Conservation (phyloP, 2,113 vertebrate genomes). For the Ramphastos sulfuratus region DNA sequence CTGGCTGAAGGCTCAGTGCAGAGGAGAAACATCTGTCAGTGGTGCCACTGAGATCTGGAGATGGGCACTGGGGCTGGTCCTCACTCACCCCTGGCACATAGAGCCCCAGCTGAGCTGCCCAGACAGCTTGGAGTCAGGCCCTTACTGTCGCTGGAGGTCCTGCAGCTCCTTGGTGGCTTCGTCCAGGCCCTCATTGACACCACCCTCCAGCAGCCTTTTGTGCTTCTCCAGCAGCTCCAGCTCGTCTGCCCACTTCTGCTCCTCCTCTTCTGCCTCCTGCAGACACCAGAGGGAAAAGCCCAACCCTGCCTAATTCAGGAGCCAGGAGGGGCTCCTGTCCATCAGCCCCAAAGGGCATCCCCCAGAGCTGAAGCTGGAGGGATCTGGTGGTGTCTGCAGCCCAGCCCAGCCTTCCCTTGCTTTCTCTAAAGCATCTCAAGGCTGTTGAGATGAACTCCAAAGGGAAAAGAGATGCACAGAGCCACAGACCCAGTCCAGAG, state of each 20-base stretch:
- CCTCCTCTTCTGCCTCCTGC: conserved; percentile 77
- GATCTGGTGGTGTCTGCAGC: background rate
- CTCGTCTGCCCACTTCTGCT: conserved; percentile 72
- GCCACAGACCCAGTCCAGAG: too few relatives aligned
- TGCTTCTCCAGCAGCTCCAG: conserved; percentile 76
- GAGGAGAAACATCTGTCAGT: background rate
- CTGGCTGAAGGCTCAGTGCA: background rate
- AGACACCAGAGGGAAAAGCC: background rate
- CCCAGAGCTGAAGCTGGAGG: background rate
- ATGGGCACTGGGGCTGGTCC: too few relatives aligned
- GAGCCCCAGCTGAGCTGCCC: background rate
- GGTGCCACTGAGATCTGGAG: too few relatives aligned
- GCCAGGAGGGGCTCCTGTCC: background rate
- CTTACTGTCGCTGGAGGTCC: conserved; percentile 75
- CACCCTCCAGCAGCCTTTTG: conserved; percentile 73
- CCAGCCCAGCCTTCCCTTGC: background rate
- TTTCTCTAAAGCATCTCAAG: background rate
- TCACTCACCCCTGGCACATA: background rate
- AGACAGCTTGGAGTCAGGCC: background rate
- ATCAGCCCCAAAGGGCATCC: background rate
- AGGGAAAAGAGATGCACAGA: too few relatives aligned
- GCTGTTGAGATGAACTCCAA: too few relatives aligned
- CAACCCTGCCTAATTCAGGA: background rate
- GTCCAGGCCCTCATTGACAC: conserved; percentile 76
- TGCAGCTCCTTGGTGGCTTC: conserved; percentile 75